Base-by-base conservation (phyloP, 2,797 vertebrate genomes). In the Coracias cyanogaster region DNA sequence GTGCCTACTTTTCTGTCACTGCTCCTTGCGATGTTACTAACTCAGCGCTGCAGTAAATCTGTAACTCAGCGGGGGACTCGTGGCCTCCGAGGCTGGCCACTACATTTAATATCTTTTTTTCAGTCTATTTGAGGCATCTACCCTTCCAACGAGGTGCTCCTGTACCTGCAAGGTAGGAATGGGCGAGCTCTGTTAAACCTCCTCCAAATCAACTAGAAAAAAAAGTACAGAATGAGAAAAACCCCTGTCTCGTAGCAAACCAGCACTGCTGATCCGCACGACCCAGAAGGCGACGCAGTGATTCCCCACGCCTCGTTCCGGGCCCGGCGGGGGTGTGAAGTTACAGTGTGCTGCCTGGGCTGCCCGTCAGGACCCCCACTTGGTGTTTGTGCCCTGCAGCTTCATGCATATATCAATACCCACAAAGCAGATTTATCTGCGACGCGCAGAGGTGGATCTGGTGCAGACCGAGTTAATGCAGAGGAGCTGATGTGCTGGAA, bases 21-120 rank as follows among this genome's bases (percentile, higher is more conserved):
- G 48, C 54, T 80, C 60, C 57, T 37, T 77, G 62, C 95, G 93
- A 91, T 31, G 70, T 31, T 77, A 82, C 95, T 82, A 82, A 88
- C 77, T 57, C 94, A 49, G 93, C 86, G 93, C 67, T 41, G 92
- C 80, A 89, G 95, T 76, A 93, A 96, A 93, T 69, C 86, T 87
- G 91, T 87, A 25, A 93, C 82, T 66, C 77, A 54, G 77, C 17
- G 3, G 71, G 58, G 43, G 45, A 17, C 48, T 41, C 46, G 64
- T 41, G 78, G 84, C 94, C 92, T 78, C 87, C 61, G 8, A 71
- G 93, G 85, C 62, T 35, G 39, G 69, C 86, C 96, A 94, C 91
- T 37, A 79, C 82, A 20, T 89, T 90, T 57, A 93, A 20, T 67
- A 29, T 35, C 64, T n/a, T 49, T 92, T 86, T 93, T 90, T 87